Percentiles rank a stretch among this genome's conserved stretches.
Evolutionary conservation across 2,888 invertebrate species (phyloP).

Genomic region (Tillus elongatus): DNA sequence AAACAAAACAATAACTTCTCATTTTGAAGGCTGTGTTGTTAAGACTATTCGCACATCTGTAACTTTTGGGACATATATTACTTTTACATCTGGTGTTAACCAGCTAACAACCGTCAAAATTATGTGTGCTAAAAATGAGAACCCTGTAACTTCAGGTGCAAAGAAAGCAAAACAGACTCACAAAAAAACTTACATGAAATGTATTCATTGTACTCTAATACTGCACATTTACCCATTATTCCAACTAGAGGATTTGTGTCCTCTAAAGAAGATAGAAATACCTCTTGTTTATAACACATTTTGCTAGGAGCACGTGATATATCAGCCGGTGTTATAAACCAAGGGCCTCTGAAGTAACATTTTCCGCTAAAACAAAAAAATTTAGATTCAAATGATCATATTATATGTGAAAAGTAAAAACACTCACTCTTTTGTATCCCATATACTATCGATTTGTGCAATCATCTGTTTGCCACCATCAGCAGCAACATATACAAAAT

Average conservation of each 20-base stretch:
- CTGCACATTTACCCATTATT: slow-evolving; percentile 84
- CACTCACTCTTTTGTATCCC: slow-evolving; percentile 82
- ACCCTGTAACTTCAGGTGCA: not conserved
- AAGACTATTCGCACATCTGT: too few relatives aligned
- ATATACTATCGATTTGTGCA: slow-evolving; percentile 88
- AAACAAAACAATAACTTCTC: too few relatives aligned
- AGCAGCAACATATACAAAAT: slow-evolving; percentile 90
- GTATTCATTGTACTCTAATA: slow-evolving; percentile 84
- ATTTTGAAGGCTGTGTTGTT: too few relatives aligned
- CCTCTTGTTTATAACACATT: slow-evolving; percentile 89
- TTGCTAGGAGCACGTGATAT: slow-evolving; percentile 62
- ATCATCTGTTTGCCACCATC: slow-evolving; percentile 85
- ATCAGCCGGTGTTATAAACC: slow-evolving; percentile 83
- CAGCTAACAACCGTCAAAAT: too few relatives aligned
- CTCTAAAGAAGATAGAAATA: slow-evolving; percentile 82
- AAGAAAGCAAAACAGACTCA: slow-evolving; percentile 1
- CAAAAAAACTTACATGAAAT: slow-evolving; percentile 72
- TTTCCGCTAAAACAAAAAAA: slow-evolving; percentile 58
- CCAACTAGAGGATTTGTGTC: slow-evolving; percentile 85
- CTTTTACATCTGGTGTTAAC: too few relatives aligned
- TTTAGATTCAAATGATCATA: not conserved
- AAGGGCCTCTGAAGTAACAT: slow-evolving; percentile 88
- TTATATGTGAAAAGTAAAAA: not conserved
- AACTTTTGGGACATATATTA: too few relatives aligned
- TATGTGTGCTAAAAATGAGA: not conserved